Evolutionary conservation across 2,888 invertebrate genomes (phyloP), one percentile per base, ranked within the genome.

Genomic region (Sarcophaga rosellei): DNA sequence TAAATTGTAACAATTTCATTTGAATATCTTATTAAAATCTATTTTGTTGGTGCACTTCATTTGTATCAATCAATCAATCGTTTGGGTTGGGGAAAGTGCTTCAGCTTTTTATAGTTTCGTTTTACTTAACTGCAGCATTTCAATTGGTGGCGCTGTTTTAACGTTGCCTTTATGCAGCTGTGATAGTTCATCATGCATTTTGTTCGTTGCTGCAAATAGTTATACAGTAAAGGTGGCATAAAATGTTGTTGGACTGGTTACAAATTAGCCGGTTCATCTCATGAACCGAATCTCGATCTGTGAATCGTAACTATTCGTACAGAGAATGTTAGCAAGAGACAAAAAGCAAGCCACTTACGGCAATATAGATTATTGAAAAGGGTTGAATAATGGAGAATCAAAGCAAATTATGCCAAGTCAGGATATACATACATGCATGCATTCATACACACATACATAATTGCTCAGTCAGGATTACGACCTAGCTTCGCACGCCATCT

Each of bases 21-120:
- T 63, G 4, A 69, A 73, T 68, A 68, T 68, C 53, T 63, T 83
- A 77, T 86, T 85, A 79, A 79, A 78, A 86, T 69, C 53, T 84
- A 69, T 88, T 73, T 78, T 75, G 69, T 84, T 88, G 84, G 69
- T 83, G 75, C 87, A 88, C 86, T 88, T 89, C 85, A 89, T 88
- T 88, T 88, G 86, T 76, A 87, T 85, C 87, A 84, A 89, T 89
- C 87, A 84, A 89, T 89, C 89, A 89, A 89, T 89, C 88, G 83
- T 53, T 88, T 78, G 73, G 84, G 84, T 66, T n/a, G n/a, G n/a
- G 45, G 81, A 84, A 81, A 86, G 78, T 88, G 75, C 88, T 78
- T 81, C 80, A 12, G 53, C 17, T 53, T 76, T 84, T 81, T 84
- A 53, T 61, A 69, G 53, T 77, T 86, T 74, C n/a, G 44, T 53